Conservation (phyloP, 2,113 vertebrate species). For the Platichthys flesus region DNA sequence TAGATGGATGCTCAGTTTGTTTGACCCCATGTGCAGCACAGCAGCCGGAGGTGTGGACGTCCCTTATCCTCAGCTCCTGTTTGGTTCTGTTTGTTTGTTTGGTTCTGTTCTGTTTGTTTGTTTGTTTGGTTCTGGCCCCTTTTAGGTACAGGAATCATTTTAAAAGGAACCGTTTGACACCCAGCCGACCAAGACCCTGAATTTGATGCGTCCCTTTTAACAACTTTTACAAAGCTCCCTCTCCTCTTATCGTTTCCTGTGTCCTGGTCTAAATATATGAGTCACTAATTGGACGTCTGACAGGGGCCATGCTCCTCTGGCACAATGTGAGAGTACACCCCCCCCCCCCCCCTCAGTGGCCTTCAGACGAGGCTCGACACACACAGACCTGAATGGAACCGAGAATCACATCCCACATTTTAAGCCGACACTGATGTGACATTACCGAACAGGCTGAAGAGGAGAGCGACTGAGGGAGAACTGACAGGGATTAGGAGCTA, state of each 20-base stretch:
- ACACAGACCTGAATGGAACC: slow-evolving; percentile 20
- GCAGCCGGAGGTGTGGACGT: no score
- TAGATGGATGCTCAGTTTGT: no score
- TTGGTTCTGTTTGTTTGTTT: no score
- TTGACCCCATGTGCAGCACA: no score
- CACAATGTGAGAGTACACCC: slow-evolving; percentile 13
- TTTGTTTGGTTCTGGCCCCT: no score
- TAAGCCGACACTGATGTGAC: slow-evolving; percentile 38
- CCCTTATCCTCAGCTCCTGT: no score
- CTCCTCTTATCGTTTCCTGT: slow-evolving; percentile 37
- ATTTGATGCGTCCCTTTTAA: not conserved
- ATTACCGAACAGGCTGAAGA: slow-evolving; percentile 27
- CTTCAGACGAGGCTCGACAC: slow-evolving; percentile 29
- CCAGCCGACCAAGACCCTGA: not conserved
- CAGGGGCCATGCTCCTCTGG: slow-evolving; percentile 47
- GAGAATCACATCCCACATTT: slow-evolving; percentile 44
- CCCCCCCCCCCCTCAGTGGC: slow-evolving; percentile 31
- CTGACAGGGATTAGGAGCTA: slow-evolving; percentile 55
- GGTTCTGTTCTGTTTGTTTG: no score
- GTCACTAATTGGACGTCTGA: slow-evolving; percentile 64
- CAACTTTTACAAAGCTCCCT: slow-evolving; percentile 17
- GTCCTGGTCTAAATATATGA: slow-evolving; percentile 9
- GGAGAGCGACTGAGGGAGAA: slow-evolving; percentile 17
- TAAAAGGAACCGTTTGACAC: no score
- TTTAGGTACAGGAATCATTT: no score